phyloP scores from a whole-genome alignment of 2,113 vertebrate species.

The Pterophyllum scalare region DNA sequence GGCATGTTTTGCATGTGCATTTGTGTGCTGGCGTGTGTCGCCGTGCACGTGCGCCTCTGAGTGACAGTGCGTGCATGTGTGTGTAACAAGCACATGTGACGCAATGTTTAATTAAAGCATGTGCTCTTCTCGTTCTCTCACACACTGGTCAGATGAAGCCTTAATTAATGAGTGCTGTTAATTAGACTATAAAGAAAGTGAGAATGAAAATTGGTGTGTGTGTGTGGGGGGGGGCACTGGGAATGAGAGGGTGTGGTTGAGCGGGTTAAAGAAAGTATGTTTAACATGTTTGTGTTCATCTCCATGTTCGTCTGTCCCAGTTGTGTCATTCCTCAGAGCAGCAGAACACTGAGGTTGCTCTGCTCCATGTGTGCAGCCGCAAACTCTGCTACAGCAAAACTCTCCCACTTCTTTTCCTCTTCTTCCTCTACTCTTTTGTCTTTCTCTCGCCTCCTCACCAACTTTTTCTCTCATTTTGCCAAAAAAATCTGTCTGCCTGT shows the following conservation, averaged over 20 bases:
- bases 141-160: constrained; percentile 78
- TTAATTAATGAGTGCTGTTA: constrained; percentile 85
- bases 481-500: constrained; percentile 32
- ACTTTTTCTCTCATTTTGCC: constrained; percentile 47
- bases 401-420: constrained; percentile 33
- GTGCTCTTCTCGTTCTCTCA: constrained; percentile 71
- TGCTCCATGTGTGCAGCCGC: constrained; percentile 76
- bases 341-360: constrained; percentile 80
- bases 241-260: constrained; percentile 37
- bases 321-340: constrained; percentile 82
- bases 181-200: constrained; percentile 77
- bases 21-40: constrained; percentile 59
- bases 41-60: constrained; percentile 43
- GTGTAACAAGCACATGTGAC: constrained; percentile 63
- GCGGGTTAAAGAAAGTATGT: constrained; percentile 48
- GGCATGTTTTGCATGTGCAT: constrained; percentile 69
- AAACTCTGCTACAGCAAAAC: constrained; percentile 69
- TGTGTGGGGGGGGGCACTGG: constrained; percentile 23
- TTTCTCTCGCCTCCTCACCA: constrained; percentile 28
- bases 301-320: constrained; percentile 72
- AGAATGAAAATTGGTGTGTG: constrained; percentile 58
- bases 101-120: constrained; percentile 82
- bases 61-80: constrained; percentile 51
- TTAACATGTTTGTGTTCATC: constrained; percentile 55
- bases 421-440: constrained; percentile 35